Evolutionary conservation across 1,140 invertebrate genomes (phyloP), one percentile per base, ranked within the genome.

Genomic region (Trichoplusia ni): DNA sequence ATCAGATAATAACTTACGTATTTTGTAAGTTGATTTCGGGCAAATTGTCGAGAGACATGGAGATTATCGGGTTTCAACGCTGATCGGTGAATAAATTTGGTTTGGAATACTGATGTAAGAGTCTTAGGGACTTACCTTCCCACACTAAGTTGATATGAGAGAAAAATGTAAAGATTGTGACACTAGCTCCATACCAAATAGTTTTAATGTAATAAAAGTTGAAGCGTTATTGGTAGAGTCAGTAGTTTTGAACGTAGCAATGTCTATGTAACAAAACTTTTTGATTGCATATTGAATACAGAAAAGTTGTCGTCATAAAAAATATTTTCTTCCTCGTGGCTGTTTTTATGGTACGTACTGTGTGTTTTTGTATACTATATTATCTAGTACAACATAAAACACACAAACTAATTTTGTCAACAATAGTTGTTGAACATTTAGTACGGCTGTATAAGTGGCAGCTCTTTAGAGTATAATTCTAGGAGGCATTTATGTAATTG

Each of bases 1-100:
- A 74, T 78, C 67, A 70, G 73, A 80, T 82, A 84, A 76, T 75
- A 79, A 77, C 75, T 71, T 77, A 75, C 73, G 74, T 79, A 73
- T 73, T 70, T 70, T 69, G 69, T 68, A 64, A 70, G 77, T 69
- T 72, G 51, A 59, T 62, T 69, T 66, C 33, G 46, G 46, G 33
- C 63, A 56, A 73, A 69, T 69, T 65, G 62, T 19, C 29, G 56
- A 31, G 56, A 60, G 56, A 60, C 56, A 47, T 31, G 42, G 53
- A 63, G 69, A 67, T 71, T 64, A 71, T 71, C 69, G 51, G 40
- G 37, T 67, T 64, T 61, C 56, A 51, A 56, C 38, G 64, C 46
- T 21, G 58, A 58, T 69, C 51, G 44, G 56, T 61, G 61, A 62
- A 63, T 66, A 69, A 64, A 67, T 53, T 69, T 65, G 29, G 31